Evolutionary conservation across 2,888 invertebrate species (phyloP).

Genomic region (Volucella bombylans): DNA sequence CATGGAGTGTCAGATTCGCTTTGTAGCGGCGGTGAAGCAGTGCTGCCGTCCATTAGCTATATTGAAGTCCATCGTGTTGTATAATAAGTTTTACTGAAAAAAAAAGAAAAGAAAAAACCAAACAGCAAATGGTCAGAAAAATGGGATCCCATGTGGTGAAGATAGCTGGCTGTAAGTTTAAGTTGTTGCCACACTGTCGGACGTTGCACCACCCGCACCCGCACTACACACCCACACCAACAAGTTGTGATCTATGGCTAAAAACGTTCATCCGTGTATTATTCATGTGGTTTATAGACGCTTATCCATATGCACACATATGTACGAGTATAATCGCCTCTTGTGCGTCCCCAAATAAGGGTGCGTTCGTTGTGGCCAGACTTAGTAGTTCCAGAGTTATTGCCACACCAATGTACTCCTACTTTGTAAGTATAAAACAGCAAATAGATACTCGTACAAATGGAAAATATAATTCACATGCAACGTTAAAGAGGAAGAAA

Average conservation of each 20-base stretch:
- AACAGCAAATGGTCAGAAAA: conserved; percentile 13
- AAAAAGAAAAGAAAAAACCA: neutral
- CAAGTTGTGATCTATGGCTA: conserved; percentile 58
- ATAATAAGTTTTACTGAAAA: conserved; percentile 41
- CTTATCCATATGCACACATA: conserved; percentile 63
- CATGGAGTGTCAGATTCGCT: conserved; percentile 57
- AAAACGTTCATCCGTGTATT: conserved; percentile 57
- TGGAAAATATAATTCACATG: conserved; percentile 66
- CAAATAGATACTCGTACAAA: conserved; percentile 55
- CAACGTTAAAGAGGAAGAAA: conserved; percentile 60
- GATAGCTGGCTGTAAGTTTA: conserved; percentile 23
- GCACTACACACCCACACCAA: conserved; percentile 13
- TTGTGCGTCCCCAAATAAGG: conserved; percentile 71
- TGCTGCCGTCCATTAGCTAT: conserved; percentile 58
- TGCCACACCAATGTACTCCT: conserved; percentile 62
- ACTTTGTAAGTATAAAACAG: neutral
- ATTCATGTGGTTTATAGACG: conserved; percentile 66
- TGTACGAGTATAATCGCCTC: conserved; percentile 31
- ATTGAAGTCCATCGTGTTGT: conserved; percentile 63
- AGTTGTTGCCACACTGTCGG: conserved; percentile 42
- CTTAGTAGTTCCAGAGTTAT: conserved; percentile 26
- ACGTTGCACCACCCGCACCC: conserved; percentile 25
- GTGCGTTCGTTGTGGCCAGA: conserved; percentile 58
- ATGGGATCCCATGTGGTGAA: conserved; percentile 21
- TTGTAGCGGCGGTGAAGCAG: conserved; percentile 8